Percentiles rank a stretch among this genome's conserved stretches.
Conservation (phyloP, 2,888 invertebrate genomes). For the Masnerella sp. region DNA sequence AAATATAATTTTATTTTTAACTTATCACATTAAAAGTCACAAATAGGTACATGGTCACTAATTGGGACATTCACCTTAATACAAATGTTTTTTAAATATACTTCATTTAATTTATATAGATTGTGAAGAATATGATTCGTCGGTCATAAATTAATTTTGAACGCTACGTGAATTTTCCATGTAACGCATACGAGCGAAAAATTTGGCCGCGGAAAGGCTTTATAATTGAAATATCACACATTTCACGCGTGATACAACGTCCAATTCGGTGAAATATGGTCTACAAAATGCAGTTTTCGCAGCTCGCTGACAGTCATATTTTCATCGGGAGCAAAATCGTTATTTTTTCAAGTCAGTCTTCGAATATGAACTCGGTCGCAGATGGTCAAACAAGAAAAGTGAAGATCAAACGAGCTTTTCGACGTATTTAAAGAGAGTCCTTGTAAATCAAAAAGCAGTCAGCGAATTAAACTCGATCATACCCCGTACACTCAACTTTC, state of each 20-base stretch:
- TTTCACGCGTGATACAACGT: slow-evolving; percentile 1
- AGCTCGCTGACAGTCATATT: slow-evolving; percentile 5
- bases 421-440: slow-evolving; percentile 28
- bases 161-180: too few relatives aligned
- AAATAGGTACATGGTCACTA: too few relatives aligned
- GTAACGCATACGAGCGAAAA: too few relatives aligned
- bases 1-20: too few relatives aligned
- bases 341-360: too few relatives aligned
- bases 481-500: slow-evolving; percentile 12
- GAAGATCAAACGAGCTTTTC: slow-evolving; percentile 31
- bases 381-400: slow-evolving; percentile 30
- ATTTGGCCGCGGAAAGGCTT: slow-evolving; percentile 2
- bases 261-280: slow-evolving; percentile 1
- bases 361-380: slow-evolving; percentile 8
- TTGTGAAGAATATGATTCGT: too few relatives aligned
- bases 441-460: slow-evolving; percentile 29
- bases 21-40: too few relatives aligned
- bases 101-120: too few relatives aligned
- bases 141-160: too few relatives aligned
- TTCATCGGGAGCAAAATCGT: slow-evolving; percentile 5
- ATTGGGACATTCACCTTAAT: too few relatives aligned
- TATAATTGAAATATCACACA: neutral
- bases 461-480: slow-evolving; percentile 27
- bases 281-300: slow-evolving; percentile 3
- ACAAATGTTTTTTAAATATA: too few relatives aligned